These are phyloP conservation scores for Uromys caudimaculatus DNA, from an alignment of 2,797 vertebrate genomes.

Conservation along the genomic window DNA sequence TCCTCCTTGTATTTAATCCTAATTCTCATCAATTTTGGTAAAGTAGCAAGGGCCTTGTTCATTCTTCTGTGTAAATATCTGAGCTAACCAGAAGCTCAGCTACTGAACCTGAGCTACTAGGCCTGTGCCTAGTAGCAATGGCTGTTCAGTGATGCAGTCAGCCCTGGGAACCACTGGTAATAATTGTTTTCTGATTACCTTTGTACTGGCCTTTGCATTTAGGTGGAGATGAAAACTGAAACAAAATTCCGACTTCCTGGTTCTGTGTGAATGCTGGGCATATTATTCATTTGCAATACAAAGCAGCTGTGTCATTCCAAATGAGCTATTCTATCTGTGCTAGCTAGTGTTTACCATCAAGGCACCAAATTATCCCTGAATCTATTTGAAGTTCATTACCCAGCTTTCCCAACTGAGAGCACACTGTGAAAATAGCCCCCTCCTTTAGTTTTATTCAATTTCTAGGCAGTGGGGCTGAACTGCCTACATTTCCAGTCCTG, in stretches of 20 bases:
- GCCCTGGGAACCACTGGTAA: slow-evolving; percentile 57
- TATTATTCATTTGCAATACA: slow-evolving; percentile 18
- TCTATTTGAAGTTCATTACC: background rate
- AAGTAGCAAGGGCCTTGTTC: slow-evolving; percentile 58
- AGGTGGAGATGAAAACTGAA: slow-evolving; percentile 54
- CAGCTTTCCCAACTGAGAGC: slow-evolving; percentile 14
- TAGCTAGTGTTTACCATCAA: slow-evolving; percentile 36
- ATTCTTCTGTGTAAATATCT: slow-evolving; percentile 40
- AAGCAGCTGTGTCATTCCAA: slow-evolving; percentile 15
- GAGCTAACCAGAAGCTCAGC: slow-evolving; percentile 43
- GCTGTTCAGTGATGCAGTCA: slow-evolving; percentile 2
- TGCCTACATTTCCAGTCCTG: slow-evolving; percentile 6
- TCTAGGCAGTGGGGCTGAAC: slow-evolving; percentile 7
- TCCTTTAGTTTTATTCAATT: slow-evolving; percentile 25
- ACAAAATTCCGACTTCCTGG: slow-evolving; percentile 61
- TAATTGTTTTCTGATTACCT: slow-evolving; percentile 63
- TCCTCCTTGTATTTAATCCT: background rate
- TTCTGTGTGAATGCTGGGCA: background rate
- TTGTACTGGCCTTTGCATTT: slow-evolving; percentile 55
- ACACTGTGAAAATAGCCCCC: background rate
- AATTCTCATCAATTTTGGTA: background rate
- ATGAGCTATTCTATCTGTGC: slow-evolving; percentile 43
- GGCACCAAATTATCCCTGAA: slow-evolving; percentile 22
- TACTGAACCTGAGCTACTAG: no score
- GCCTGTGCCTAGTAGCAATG: background rate